A percentile compares a stretch with the other conserved stretches of the same genome.
Evolutionary conservation across 2,888 invertebrate species (phyloP).

Genomic region (Fabriciana adippe): DNA sequence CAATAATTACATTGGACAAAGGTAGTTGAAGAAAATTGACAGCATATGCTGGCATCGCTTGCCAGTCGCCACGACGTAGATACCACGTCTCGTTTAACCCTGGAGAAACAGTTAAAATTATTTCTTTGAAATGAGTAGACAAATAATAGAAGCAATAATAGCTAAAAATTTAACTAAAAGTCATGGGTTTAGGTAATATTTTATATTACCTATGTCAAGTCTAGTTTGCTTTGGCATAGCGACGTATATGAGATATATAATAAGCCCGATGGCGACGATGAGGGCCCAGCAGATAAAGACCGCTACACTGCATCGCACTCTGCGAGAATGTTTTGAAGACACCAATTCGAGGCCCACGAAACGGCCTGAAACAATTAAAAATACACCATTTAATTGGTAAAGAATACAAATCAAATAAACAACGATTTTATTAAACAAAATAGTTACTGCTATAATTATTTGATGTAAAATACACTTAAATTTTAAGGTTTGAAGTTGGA

Average conservation of each 20-base stretch:
- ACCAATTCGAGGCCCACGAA: constrained; percentile 71
- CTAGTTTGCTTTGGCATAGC: constrained; percentile 51
- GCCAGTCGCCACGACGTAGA: constrained; percentile 69
- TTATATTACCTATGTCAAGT: constrained; percentile 63
- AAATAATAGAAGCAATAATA: constrained; percentile 28
- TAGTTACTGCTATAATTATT: too few species aligned
- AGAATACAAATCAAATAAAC: constrained; percentile 4
- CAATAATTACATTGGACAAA: constrained; percentile 58
- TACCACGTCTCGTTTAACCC: constrained; percentile 70
- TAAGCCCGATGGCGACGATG: constrained; percentile 59
- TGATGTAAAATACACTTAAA: too few species aligned
- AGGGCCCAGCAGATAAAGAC: constrained; percentile 75
- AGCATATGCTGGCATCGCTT: constrained; percentile 59
- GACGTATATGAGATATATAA: constrained; percentile 57
- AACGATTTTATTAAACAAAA: background rate
- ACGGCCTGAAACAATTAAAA: constrained; percentile 57
- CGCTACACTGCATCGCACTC: constrained; percentile 70
- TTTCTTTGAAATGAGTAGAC: constrained; percentile 18
- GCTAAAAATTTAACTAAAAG: background rate
- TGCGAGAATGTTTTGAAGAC: constrained; percentile 55
- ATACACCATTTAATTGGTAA: constrained; percentile 21
- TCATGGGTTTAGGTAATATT: background rate
- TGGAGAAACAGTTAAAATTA: constrained; percentile 44
- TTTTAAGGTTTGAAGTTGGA: too few species aligned
- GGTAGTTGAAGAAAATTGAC: constrained; percentile 55